Evolutionary conservation across 2,113 vertebrate species (phyloP), one percentile per base, ranked within the genome.

Genomic region (Trochalopteron elliotii): DNA sequence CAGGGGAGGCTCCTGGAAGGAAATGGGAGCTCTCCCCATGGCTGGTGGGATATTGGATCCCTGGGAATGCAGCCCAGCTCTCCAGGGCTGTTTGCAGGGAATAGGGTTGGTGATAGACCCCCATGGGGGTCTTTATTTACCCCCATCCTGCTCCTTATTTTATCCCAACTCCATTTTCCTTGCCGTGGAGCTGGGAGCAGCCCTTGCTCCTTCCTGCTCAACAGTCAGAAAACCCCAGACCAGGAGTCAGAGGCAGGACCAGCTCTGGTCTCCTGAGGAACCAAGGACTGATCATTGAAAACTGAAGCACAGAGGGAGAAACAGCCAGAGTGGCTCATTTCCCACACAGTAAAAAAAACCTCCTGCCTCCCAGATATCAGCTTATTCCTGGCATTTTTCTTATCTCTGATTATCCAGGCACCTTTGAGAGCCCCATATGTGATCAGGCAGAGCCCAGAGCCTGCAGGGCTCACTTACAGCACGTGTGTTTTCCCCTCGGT

Each of bases 381-480:
- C 28, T 89, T 8, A 52, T 16, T 40, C 35, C 69, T n/a, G 12
- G 19, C 5, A 35, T 68, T 69, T 10, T 20, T 55, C 18, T 64
- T 27, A 59, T 47, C 65, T 42, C 60, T 42, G 50, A 33, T 78
- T 40, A 23, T 31, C 18, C 44, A 57, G 90, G 65, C 86, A 33
- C 24, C 63, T 57, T 2, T 27, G 42, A 27, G 86, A 83, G 45
- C 18, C 68, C 35, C 39, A 0, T 0, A 11, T 10, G 27, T 15
- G 3, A 15, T 6, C 67, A 68, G 78, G 5, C 25, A 8, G 59
- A 77, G 79, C 56, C 35, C 75, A 22, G n/a, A 2, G 1, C 31
- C 77, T 8, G n/a, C 80, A 6, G 3, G 39, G 49, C 65, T 64
- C 33, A 98, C 99, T 98, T 93, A 99, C 98, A 98, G 94, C 60